Base-by-base conservation (phyloP, 2,888 invertebrate genomes). In the Andrena bucephala region DNA sequence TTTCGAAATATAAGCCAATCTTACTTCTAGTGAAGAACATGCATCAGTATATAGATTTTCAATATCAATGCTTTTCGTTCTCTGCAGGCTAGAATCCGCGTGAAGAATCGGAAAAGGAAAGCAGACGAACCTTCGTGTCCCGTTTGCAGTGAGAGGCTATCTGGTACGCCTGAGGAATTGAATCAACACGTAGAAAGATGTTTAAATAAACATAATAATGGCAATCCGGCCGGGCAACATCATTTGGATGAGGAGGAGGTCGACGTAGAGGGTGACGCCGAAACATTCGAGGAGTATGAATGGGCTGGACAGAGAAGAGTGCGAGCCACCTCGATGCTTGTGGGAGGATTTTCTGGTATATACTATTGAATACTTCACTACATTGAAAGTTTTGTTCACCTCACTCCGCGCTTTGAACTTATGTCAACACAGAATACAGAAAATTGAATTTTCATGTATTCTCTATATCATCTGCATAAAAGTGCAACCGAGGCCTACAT, bases 241-340 rank as follows among this genome's bases (percentile, higher is more conserved):
- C 87, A 89, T 50, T 95, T 96, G 81, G 96, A 96, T 84, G 97
- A 97, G 75, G 97, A 97, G 91, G 97, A 96, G 79, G 97, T 98
- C 77, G 98, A 98, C 94, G 97, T 97, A 0, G 97, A 97, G 94
- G 97, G 96, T 54, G 94, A 95, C 81, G 94, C 94, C 27, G 95
- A 95, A 80, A 95, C 94, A 67, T 96, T 95, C 92, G 97, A 98
- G 87, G 98, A 98, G 92, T 99, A 98, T 94, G 97, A 97, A 92
- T 98, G 98, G 98, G 98, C 98, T 36, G 98, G 98, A 0, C 97
- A 98, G 93, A 97, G 97, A 91, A 94, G 98, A 77, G 96, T 97
- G 72, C 95, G 97, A 4, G 97, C 96, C 0, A 95, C 96, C 0
- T 96, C 97, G 3, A 94, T 98, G 85, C 95, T 97, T 67, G 95